phyloP scores from a whole-genome alignment of 2,888 invertebrate genomes.

The Eupelmus urozonus region DNA sequence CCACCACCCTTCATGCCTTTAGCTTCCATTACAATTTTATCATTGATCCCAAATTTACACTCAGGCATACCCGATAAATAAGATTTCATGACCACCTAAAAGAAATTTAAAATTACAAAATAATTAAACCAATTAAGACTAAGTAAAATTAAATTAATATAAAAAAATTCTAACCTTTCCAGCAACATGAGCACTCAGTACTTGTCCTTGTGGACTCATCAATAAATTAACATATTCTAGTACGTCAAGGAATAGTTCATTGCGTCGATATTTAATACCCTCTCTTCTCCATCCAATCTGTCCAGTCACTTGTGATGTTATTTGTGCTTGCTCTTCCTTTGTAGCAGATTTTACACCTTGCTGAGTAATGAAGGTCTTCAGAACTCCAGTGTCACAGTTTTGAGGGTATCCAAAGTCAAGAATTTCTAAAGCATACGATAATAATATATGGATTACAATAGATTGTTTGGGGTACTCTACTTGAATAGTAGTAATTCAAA shows the following conservation, averaged over 20 bases:
- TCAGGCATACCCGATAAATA: slow-evolving; percentile 99
- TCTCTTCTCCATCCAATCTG: slow-evolving; percentile 99
- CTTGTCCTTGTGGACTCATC: slow-evolving; percentile 99
- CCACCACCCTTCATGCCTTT: slow-evolving; percentile 87
- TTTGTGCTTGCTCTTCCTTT: slow-evolving; percentile 99
- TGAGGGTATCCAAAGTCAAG: slow-evolving; percentile 99
- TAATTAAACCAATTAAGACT: too few species aligned
- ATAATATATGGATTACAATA: too few species aligned
- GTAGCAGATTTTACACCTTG: slow-evolving; percentile 99
- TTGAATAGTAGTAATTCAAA: too few species aligned
- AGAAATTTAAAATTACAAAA: slow-evolving; percentile 43
- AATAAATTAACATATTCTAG: slow-evolving; percentile 98
- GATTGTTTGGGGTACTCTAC: too few species aligned
- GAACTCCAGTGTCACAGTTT: slow-evolving; percentile 98
- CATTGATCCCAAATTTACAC: slow-evolving; percentile 99
- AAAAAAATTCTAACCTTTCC: slow-evolving; percentile 83
- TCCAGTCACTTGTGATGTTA: slow-evolving; percentile 98
- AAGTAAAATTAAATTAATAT: slow-evolving; percentile 11
- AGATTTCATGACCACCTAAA: slow-evolving; percentile 97
- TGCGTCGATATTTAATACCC: slow-evolving; percentile 98
- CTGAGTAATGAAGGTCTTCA: slow-evolving; percentile 99
- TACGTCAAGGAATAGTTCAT: slow-evolving; percentile 98
- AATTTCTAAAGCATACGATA: slow-evolving; percentile 84
- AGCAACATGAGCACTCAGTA: slow-evolving; percentile 98
- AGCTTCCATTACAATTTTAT: slow-evolving; percentile 99